Evolutionary conservation across 1,140 invertebrate species (phyloP), one percentile per base, ranked within the genome.

Genomic region (Pinna nobilis): DNA sequence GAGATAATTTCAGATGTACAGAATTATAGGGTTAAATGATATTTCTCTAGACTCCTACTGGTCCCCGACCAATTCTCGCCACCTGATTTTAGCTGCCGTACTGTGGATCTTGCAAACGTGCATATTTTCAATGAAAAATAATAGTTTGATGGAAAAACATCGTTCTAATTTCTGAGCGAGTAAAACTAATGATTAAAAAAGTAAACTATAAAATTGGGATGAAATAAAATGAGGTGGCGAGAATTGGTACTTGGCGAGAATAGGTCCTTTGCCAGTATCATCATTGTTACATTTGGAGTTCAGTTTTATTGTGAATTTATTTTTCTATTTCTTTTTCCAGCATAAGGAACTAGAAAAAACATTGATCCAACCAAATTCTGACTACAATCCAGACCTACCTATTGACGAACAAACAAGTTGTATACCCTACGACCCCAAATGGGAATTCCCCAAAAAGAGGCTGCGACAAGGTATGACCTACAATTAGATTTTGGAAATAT

Each of bases 341-440:
- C 83, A 84, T 66, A 84, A 86, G 53, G 85, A 87, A 41, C 63
- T 86, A 33, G 85, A 87, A 51, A 77, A 86, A 51, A 81, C 79
- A 15, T 75, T 87, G 28, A 82, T 86, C 15, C 80, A 82, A 32
- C 83, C 84, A 6, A 81, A 80, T 37, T 82, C 80, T 20, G 94
- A 93, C 51, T 91, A 97, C 9, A 98, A 98, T 91, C 95, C 95
- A 0, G 95, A 97, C 11, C 86, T 97, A 20, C 94, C 94, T 0
- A 91, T 98, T 0, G 94, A 95, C 59, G 96, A 98, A 84, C 97
- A 98, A 90, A 96, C 95, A 0, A 95, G 96, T 75, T 89, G 96
- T 23, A 89, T 98, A 49, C 96, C 97, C 0, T 98, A 98, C 76
- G 94, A 98, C 85, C 93, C 93, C 69, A 93, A 93, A 81, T 98